Base-by-base conservation (phyloP, 37 sponge, comb jelly and placozoan genomes). In the Bolinopsis microptera region DNA sequence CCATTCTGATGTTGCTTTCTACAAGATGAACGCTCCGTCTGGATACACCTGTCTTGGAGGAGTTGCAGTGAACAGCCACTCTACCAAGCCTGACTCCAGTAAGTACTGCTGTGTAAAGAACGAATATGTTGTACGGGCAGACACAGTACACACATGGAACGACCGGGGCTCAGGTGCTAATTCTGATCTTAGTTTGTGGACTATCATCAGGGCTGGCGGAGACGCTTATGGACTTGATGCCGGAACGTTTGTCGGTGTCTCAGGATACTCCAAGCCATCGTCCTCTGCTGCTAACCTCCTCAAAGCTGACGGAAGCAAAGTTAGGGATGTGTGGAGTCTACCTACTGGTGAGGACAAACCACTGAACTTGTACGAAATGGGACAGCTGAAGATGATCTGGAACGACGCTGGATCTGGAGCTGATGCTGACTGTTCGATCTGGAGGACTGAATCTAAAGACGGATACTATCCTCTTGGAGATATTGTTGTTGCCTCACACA, bases 41-140 rank as follows among this genome's bases (percentile, higher is more conserved):
- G 80, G 80, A 16, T 77, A 33, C 37, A 35, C 37, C 28, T 77
- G 80, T 77, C 21, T 77, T 34, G 80, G 80, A 77, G 37, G 32
- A 13, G 18, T 77, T 21, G 80, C 37, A 3, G 0, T 70, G 1
- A 22, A 5, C 13, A 48, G 61, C 13, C 13, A 13, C 9, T 18
- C 9, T 48, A 13, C 61, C 61, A 48, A 77, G 27, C 27, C 37
- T 31, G 80, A 77, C 21, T 5, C 16, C 18, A 77, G 21, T 5
- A 77, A 5, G 32, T 77, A 35, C 37, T 77, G 80, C 80, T 77
- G 80, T 35, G 37, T 77, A 18, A 77, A 77, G 35, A 35, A 32
- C 36, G 35, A 28, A 33, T 77, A 35, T 77, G 80, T 77, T 5
- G 80, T 77, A 0, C 80, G 18, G 27, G 80, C 80, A 32, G 0